Evolutionary conservation across 2,113 vertebrate genomes (phyloP), one percentile per base, ranked within the genome.

Genomic region (Malurus alboscapulatus): DNA sequence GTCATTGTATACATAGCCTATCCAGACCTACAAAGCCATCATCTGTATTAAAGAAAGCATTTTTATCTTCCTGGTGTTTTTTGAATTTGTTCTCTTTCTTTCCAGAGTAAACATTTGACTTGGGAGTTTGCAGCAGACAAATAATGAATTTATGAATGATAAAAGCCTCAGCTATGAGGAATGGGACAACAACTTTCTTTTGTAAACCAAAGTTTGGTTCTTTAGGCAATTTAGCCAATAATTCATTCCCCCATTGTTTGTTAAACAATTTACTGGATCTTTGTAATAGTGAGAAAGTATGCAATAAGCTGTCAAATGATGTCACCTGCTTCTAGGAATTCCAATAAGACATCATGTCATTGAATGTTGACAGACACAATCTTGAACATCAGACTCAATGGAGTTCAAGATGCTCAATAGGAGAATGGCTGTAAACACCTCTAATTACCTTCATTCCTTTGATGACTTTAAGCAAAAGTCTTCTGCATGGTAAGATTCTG

Each of bases 301-400:
- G 26, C 10, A 8, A 22, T 27, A 67, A 9, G 21, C 27, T 74
- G 38, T 34, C 1, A 0, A 13, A 76, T 2, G 4, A 65, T 1
- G 0, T 29, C 5, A 10, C 5, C 21, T 12, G 5, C 61, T 94
- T 82, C 58, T 72, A 81, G 53, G 48, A 94, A 84, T 67, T 59
- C 17, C 18, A 32, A 32, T 42, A 65, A 90, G 76, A 57, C 24
- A 84, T 30, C 34, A 11, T 0, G 0, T 42, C 45, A 61, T 19
- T 51, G 25, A 72, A 48, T 54, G 57, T 4, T 85, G 27, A 53
- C 36, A 65, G 61, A 45, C 30, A 77, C 14, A 40, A 8, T 32
- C 47, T 8, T 24, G 21, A 87, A 59, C 40, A 66, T 68, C 40
- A 50, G 30, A 59, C 29, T 36, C 47, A 48, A 48, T 48, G 47